Percentiles rank a stretch among this genome's conserved stretches.
These are phyloP conservation scores for Coelinius sp. DNA, from an alignment of 2,888 invertebrate species.

Conservation along the genomic window DNA sequence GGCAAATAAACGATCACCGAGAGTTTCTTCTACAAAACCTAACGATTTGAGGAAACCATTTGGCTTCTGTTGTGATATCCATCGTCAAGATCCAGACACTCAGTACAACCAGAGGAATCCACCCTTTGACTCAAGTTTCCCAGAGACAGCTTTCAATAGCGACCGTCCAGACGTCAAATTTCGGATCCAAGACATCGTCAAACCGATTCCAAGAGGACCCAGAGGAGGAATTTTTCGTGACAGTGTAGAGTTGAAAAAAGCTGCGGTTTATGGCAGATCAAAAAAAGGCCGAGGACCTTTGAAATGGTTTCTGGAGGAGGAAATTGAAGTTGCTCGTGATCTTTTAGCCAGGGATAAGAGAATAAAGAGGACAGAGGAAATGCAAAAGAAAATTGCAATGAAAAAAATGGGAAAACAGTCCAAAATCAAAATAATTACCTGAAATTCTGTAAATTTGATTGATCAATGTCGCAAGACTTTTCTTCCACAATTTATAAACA, in stretches of 20 bases:
- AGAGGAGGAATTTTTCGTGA: slow-evolving; percentile 24
- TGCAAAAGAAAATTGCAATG: slow-evolving; percentile 11
- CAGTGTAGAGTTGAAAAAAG: slow-evolving; percentile 39
- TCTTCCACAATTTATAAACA: too few species aligned
- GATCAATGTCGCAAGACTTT: too few species aligned
- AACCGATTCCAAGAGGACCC: slow-evolving; percentile 14
- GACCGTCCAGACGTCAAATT: slow-evolving; percentile 59
- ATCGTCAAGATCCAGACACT: slow-evolving; percentile 50
- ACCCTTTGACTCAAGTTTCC: slow-evolving; percentile 48
- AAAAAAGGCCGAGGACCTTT: slow-evolving; percentile 55
- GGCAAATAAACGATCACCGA: neutral
- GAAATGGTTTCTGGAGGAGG: slow-evolving; percentile 59
- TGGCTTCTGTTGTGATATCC: slow-evolving; percentile 60
- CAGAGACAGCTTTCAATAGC: slow-evolving; percentile 39
- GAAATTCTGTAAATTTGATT: too few species aligned
- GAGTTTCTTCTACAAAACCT: slow-evolving; percentile 9
- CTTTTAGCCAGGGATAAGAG: slow-evolving; percentile 47
- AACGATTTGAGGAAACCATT: slow-evolving; percentile 54
- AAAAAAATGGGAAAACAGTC: neutral
- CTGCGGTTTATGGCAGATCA: slow-evolving; percentile 49
- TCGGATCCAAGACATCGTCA: slow-evolving; percentile 54
- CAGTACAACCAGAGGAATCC: slow-evolving; percentile 48
- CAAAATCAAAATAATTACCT: neutral
- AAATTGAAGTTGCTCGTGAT: slow-evolving; percentile 54
- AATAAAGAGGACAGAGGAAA: slow-evolving; percentile 39